Percentiles rank a stretch among this genome's conserved stretches.
Conservation (phyloP, 2,888 invertebrate species). For the Pocota personata region DNA sequence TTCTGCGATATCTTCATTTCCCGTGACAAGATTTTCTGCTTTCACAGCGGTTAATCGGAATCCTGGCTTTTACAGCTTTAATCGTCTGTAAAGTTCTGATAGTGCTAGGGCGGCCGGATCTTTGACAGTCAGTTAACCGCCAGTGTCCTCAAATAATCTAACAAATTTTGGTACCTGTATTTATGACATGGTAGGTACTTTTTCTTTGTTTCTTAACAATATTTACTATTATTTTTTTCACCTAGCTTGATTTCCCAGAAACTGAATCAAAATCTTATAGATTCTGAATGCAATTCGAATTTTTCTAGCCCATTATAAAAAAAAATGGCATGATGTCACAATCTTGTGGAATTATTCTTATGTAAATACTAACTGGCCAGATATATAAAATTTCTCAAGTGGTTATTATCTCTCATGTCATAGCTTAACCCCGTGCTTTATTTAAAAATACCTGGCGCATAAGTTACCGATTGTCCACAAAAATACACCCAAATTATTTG, state of each 20-base stretch:
- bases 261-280: background rate
- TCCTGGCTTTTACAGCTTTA: too few relatives aligned
- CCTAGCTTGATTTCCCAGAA: background rate
- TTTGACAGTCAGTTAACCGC: too few relatives aligned
- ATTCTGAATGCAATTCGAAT: background rate
- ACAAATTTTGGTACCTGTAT: too few relatives aligned
- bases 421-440: background rate
- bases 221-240: background rate
- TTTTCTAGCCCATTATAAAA: background rate
- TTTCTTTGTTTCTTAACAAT: background rate
- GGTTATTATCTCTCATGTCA: conserved; percentile 30
- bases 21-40: too few relatives aligned
- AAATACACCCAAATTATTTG: conserved; percentile 6
- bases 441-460: background rate
- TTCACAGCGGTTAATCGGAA: too few relatives aligned
- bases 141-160: too few relatives aligned
- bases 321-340: background rate
- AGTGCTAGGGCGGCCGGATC: too few relatives aligned
- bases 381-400: conserved; percentile 28
- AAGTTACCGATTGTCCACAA: conserved; percentile 7
- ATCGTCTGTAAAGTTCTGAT: too few relatives aligned
- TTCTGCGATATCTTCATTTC: too few relatives aligned
- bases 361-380: conserved; percentile 19
- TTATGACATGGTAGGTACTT: too few relatives aligned
- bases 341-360: background rate